These are phyloP conservation scores for Amphiprion percula DNA, from an alignment of 2,113 vertebrate species.

Conservation along the genomic window DNA sequence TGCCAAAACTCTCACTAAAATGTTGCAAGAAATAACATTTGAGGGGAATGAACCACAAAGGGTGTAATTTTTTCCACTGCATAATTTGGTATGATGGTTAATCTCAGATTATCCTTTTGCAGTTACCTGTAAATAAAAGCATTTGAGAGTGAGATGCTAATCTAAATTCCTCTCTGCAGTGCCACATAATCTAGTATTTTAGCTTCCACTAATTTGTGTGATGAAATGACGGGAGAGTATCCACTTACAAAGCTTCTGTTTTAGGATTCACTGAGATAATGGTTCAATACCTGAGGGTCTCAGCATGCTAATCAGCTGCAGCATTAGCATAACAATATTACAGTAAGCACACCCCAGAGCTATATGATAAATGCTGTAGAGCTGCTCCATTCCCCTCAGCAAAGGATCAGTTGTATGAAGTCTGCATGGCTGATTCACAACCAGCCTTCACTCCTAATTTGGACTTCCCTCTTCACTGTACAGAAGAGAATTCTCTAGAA, in stretches of 20 bases:
- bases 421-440: constrained; percentile 13
- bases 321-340: constrained; percentile 61
- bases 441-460: constrained; percentile 58
- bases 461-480: constrained; percentile 7
- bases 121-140: no score
- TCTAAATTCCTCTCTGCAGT: no score
- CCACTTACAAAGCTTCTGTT: constrained; percentile 36
- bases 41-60: no score
- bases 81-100: no score
- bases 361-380: constrained; percentile 35
- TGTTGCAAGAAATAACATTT: no score
- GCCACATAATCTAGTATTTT: no score
- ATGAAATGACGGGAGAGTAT: not conserved
- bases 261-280: constrained; percentile 22
- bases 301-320: constrained; percentile 41
- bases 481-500: constrained; percentile 22
- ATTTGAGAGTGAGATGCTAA: no score
- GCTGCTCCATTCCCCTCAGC: constrained; percentile 24
- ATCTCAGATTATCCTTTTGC: no score
- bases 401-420: constrained; percentile 22
- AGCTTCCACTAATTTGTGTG: no score
- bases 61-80: no score
- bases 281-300: constrained; percentile 10
- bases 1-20: no score
- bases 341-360: constrained; percentile 24